A percentile compares a stretch with the other conserved stretches of the same genome.
phyloP scores from a whole-genome alignment of 1,140 invertebrate species.

The Radopholus similis region DNA sequence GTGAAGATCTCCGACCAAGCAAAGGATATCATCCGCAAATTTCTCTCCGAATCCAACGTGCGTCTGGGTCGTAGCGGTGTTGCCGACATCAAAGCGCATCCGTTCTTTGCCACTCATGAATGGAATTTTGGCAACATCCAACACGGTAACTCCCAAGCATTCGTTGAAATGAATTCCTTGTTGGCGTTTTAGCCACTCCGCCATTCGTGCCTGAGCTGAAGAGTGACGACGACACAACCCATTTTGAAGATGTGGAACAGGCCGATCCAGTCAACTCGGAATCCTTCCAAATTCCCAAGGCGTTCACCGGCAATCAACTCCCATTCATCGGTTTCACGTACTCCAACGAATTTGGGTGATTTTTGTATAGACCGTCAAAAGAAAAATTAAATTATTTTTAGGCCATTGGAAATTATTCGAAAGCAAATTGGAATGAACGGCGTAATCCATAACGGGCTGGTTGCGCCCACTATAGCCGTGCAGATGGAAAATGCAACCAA shows the following conservation, averaged over 20 bases:
- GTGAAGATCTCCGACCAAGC: slow-evolving; percentile 80
- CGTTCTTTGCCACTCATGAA: slow-evolving; percentile 91
- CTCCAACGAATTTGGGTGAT: slow-evolving; percentile 63
- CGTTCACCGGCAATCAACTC: slow-evolving; percentile 94
- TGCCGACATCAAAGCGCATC: slow-evolving; percentile 87
- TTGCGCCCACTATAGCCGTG: neutral
- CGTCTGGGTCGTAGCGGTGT: slow-evolving; percentile 87
- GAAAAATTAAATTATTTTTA: neutral
- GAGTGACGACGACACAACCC: slow-evolving; percentile 93
- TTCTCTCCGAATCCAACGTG: slow-evolving; percentile 77
- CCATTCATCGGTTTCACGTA: slow-evolving; percentile 99
- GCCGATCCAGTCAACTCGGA: slow-evolving; percentile 80
- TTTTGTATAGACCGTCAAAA: neutral
- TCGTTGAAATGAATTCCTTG: no score
- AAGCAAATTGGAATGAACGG: slow-evolving; percentile 1
- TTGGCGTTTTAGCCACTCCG: slow-evolving; percentile 70
- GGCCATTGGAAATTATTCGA: slow-evolving; percentile 1
- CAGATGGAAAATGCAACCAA: neutral
- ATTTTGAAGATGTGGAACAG: slow-evolving; percentile 93
- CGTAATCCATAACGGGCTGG: neutral
- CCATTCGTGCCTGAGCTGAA: slow-evolving; percentile 90
- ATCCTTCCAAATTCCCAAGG: slow-evolving; percentile 88
- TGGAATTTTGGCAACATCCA: slow-evolving; percentile 95
- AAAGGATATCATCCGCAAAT: slow-evolving; percentile 84
- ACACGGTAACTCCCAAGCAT: slow-evolving; percentile 73